These are phyloP conservation scores for Maniola jurtina DNA, from an alignment of 1,140 invertebrate genomes.

Conservation along the genomic window DNA sequence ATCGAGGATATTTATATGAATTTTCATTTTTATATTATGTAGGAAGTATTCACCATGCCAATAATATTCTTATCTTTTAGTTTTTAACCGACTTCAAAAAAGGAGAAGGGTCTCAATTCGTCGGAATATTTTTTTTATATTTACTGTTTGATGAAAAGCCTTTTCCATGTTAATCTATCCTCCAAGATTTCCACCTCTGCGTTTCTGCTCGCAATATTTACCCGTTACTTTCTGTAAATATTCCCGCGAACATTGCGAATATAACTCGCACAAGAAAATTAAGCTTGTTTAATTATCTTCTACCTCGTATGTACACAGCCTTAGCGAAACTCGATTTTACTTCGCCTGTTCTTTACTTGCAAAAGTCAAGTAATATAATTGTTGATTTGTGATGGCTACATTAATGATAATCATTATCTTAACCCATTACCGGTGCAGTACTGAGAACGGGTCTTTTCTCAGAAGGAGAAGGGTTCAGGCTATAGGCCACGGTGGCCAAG, in stretches of 20 bases:
- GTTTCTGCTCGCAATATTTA: conserved; percentile 66
- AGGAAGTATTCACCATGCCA: no score
- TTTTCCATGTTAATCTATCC: conserved; percentile 38
- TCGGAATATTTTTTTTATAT: no score
- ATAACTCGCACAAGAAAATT: conserved; percentile 73
- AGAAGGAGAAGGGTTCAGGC: no score
- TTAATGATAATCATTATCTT: no score
- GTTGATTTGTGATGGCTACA: not conserved
- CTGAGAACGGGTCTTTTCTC: no score
- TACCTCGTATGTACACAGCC: conserved; percentile 43
- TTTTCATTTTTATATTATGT: no score
- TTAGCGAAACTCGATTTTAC: conserved; percentile 27
- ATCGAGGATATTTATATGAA: no score
- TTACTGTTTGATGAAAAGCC: conserved; percentile 10
- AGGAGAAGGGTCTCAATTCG: no score
- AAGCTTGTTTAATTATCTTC: conserved; percentile 69
- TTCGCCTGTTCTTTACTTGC: conserved; percentile 17
- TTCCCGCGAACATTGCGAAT: conserved; percentile 57
- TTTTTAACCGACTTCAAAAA: no score
- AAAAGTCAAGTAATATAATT: not conserved
- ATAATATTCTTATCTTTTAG: no score
- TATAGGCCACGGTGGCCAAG: no score
- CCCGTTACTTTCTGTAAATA: conserved; percentile 73
- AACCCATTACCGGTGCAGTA: no score
- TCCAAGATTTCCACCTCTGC: conserved; percentile 59